Base-by-base conservation (phyloP, 2,797 vertebrate genomes). In the Telmatherina bonti region DNA sequence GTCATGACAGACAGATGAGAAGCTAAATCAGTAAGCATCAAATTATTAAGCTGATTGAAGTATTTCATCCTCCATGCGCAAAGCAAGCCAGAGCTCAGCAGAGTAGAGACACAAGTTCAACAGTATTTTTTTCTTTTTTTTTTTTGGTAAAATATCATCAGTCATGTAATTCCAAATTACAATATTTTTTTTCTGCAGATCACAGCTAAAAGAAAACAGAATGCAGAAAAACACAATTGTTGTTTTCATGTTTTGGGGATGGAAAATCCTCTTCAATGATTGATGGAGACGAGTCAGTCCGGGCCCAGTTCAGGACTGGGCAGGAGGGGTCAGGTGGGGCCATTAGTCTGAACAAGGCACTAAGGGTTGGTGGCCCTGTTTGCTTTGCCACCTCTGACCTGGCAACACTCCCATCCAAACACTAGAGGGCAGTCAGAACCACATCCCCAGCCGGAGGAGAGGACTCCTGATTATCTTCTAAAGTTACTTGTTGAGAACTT, bases 281-380 rank as follows among this genome's bases (percentile, higher is more conserved):
- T 63, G 63, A 72, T 76, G 67, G 53, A 20, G 56, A 78, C 55
- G 20, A 3, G 45, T 24, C 58, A 47, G 59, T 71, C 20, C 51
- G 58, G 56, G 77, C 72, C 22, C n/a, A 49, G 71, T 75, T 78
- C 68, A 62, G 70, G 70, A 72, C 65, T 65, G 76, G 80, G 58
- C 65, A 79, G 87, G 85, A 76, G 84, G 68, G 36, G 84, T 84
- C 84, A 84, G 77, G 86, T 60, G 73, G 86, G 87, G 78, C 78
- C 4, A 36, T 81, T 76, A 86, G 88, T 87, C 83, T 88, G 85
- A 82, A 89, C 91, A 91, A 85, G 91, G 89, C 93, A 94, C 94
- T 93, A 31, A 79, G 80, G 88, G 76, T 80, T 59, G 10, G 43
- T 26, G 68, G 38, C 67, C 59, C 69, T 53, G 85, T 87, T 85